Conservation (phyloP, 2,888 invertebrate species). For the Ophion obscuratus region DNA sequence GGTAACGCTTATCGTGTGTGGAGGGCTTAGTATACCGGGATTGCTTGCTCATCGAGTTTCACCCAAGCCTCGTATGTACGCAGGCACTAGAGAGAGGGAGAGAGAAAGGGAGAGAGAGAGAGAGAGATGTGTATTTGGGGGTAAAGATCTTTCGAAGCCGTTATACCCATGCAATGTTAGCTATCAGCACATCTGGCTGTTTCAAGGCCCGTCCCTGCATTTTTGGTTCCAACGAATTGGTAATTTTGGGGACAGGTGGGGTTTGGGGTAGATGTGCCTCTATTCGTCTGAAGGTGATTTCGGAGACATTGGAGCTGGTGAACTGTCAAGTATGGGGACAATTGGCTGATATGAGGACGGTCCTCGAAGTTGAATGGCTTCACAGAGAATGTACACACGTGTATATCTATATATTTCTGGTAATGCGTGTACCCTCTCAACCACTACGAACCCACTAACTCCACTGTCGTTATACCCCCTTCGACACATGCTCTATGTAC, state of each 20-base stretch:
- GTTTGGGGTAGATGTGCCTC: background rate
- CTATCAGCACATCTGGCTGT: background rate
- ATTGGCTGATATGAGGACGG: background rate
- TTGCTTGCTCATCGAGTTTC: constrained; percentile 69
- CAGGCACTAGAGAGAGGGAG: background rate
- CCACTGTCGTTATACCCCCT: constrained; percentile 39
- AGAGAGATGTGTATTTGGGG: too few relatives aligned
- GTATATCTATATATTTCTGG: background rate
- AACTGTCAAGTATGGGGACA: background rate
- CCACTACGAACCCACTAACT: constrained; percentile 19
- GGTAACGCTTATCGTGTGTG: constrained; percentile 82
- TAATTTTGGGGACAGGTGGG: background rate
- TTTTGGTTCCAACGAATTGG: background rate
- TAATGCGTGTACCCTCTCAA: constrained; percentile 24
- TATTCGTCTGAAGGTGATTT: background rate
- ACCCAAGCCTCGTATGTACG: constrained; percentile 20
- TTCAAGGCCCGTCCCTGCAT: background rate
- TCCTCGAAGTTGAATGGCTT: background rate
- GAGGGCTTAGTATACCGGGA: constrained; percentile 80
- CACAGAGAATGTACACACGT: background rate
- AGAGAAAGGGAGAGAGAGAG: background rate
- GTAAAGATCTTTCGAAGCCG: too few relatives aligned
- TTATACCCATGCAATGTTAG: background rate
- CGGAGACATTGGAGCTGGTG: background rate
- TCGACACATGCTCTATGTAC: constrained; percentile 62